Percentiles rank a stretch among this genome's conserved stretches.
Evolutionary conservation across 2,888 invertebrate genomes (phyloP).

Genomic region (Tortricodes alternella): DNA sequence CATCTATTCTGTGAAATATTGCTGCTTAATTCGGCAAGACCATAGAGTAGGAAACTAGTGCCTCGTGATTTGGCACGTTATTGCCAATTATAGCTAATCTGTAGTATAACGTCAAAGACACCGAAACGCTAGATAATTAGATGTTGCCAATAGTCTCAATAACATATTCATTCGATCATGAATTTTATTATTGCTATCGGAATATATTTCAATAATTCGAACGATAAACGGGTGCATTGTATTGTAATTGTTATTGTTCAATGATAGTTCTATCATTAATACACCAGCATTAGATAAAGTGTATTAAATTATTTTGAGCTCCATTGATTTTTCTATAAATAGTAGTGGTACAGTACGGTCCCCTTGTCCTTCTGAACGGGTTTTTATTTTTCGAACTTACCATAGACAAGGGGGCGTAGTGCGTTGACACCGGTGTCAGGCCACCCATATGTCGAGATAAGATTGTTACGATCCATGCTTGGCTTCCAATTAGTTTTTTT

Average conservation of each 20-base stretch:
- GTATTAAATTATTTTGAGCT: constrained; percentile 1
- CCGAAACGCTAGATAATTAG: not conserved
- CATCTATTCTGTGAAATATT: not conserved
- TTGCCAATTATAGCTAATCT: not conserved
- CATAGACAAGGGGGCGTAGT: constrained; percentile 46
- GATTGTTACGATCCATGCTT: constrained; percentile 40
- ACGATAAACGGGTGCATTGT: constrained; percentile 28
- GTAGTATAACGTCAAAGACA: constrained; percentile 4
- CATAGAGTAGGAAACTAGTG: not conserved
- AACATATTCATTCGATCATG: constrained; percentile 3
- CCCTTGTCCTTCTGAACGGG: constrained; percentile 13
- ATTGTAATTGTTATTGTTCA: constrained; percentile 27
- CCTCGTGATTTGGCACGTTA: not conserved
- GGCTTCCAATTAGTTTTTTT: constrained; percentile 45
- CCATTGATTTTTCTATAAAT: constrained; percentile 24
- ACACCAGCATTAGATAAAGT: not conserved
- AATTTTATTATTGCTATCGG: constrained; percentile 13
- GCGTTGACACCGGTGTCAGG: constrained; percentile 55
- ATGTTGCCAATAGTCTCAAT: not conserved
- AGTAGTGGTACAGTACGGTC: constrained; percentile 8
- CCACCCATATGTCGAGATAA: constrained; percentile 55
- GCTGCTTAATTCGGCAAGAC: not conserved
- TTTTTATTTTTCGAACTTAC: constrained; percentile 23
- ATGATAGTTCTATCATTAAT: constrained; percentile 6
- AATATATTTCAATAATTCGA: constrained; percentile 24